phyloP scores from a whole-genome alignment of 64 coral and sea anemone genomes.

The Catalaphyllia jardinei region DNA sequence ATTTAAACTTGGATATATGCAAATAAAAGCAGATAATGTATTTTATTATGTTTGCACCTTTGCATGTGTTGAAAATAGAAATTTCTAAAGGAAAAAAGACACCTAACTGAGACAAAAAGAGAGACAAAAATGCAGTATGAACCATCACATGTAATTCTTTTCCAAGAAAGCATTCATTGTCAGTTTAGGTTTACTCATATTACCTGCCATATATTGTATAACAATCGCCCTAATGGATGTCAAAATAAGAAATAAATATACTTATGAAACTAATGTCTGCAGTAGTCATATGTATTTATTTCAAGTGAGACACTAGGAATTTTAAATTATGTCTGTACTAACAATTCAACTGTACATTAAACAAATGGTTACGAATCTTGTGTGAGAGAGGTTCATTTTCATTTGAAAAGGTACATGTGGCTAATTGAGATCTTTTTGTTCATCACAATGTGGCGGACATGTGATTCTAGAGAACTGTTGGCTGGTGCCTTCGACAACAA shows the following conservation, averaged over 20 bases:
- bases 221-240: too few species aligned
- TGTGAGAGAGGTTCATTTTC: not conserved
- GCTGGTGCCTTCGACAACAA: not conserved
- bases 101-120: not conserved
- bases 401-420: conserved; percentile 31
- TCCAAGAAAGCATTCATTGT: too few species aligned
- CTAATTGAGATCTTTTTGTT: conserved; percentile 5
- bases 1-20: not conserved
- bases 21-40: not conserved
- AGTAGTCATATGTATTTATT: not conserved
- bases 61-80: not conserved
- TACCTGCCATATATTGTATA: too few species aligned
- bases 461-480: conserved; percentile 1
- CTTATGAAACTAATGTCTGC: not conserved
- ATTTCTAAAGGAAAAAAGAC: not conserved
- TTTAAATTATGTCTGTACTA: not conserved
- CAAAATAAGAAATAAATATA: too few species aligned
- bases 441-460: conserved; percentile 20
- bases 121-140: too few species aligned
- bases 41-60: not conserved
- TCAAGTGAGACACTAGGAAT: not conserved
- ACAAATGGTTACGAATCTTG: not conserved
- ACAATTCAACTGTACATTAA: conserved; percentile 5
- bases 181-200: too few species aligned
- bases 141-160: too few species aligned